Conservation (phyloP, 2,797 vertebrate genomes). For the Triplophysa yarkandensis region DNA sequence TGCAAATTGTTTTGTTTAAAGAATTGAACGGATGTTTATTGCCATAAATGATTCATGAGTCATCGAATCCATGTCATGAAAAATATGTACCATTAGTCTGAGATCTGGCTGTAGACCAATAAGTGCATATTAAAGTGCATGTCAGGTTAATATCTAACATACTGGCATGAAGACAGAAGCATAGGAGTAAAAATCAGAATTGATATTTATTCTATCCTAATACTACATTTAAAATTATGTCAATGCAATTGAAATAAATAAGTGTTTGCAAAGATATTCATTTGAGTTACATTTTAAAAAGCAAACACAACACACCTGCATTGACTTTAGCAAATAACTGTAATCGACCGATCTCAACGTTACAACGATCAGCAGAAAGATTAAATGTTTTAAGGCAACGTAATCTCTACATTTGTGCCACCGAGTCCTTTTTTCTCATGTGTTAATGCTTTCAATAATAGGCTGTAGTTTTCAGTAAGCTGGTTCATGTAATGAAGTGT, state of each 20-base stretch:
- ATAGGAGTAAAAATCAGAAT: neutral
- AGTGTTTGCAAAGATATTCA: neutral
- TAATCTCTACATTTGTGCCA: conserved; percentile 8
- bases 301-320: neutral
- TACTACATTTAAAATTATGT: neutral
- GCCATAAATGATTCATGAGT: neutral
- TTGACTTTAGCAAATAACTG: conserved; percentile 24
- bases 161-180: conserved; percentile 25
- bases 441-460: conserved; percentile 51
- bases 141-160: conserved; percentile 46
- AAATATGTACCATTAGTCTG: too few species aligned
- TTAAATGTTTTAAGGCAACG: conserved; percentile 14
- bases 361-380: conserved; percentile 21
- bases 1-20: neutral
- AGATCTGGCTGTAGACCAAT: conserved; percentile 51
- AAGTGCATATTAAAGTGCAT: conserved; percentile 36
- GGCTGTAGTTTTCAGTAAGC: conserved; percentile 50
- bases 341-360: conserved; percentile 13
- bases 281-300: neutral
- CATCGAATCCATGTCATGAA: neutral
- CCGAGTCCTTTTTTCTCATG: conserved; percentile 44
- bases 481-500: conserved; percentile 55
- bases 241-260: neutral
- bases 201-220: neutral
- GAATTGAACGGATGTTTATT: neutral